Evolutionary conservation across 2,797 vertebrate species (phyloP).

Genomic region (Microtus californicus): DNA sequence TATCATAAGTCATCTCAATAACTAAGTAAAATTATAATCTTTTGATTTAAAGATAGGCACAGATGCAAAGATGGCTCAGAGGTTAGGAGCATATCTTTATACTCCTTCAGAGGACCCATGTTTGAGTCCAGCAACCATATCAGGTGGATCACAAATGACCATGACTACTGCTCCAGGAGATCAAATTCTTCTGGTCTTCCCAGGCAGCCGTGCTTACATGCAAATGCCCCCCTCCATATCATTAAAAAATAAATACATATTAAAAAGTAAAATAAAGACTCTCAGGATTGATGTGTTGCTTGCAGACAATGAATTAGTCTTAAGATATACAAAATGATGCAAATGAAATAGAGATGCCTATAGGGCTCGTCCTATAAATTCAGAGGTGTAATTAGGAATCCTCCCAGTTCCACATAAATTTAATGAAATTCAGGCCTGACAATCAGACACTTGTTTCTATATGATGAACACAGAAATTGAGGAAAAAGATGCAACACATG

Average conservation of each 20-base stretch:
- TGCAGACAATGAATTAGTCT: neutral
- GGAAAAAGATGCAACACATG: neutral
- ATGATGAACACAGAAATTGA: neutral
- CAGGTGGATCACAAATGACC: too few species aligned
- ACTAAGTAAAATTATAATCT: neutral
- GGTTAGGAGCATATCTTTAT: neutral
- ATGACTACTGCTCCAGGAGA: neutral
- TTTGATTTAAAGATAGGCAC: neutral
- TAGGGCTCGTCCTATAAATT: neutral
- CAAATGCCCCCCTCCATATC: neutral
- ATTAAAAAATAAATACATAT: neutral
- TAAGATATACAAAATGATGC: conserved; percentile 26
- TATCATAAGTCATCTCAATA: conserved; percentile 39
- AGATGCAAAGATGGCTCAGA: neutral
- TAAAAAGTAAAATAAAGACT: neutral
- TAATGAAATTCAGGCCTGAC: neutral
- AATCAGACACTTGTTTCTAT: conserved; percentile 18
- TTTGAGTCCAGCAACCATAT: neutral
- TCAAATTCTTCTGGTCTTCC: neutral
- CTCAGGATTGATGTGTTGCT: conserved; percentile 45
- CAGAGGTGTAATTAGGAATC: neutral
- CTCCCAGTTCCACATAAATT: neutral
- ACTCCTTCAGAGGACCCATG: neutral
- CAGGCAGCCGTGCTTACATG: neutral
- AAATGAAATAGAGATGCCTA: neutral